A percentile compares a stretch with the other conserved stretches of the same genome.
phyloP scores from a whole-genome alignment of 2,797 vertebrate genomes.

The Pseudochirops cupreus region DNA sequence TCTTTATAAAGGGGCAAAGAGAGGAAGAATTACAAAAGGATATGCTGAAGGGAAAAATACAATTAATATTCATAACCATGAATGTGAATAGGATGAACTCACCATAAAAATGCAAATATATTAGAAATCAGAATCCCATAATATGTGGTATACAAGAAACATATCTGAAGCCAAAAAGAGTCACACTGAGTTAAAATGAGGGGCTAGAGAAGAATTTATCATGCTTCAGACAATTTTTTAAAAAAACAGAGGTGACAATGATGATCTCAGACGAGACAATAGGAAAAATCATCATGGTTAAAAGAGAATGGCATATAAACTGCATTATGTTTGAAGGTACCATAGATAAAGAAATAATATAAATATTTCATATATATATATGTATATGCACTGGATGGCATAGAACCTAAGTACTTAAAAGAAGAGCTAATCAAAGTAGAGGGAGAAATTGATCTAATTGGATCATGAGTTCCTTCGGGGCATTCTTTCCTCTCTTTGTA shows the following conservation, averaged over 20 bases:
- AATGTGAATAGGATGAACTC: background rate
- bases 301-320: background rate
- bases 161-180: background rate
- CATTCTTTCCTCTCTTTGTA: background rate
- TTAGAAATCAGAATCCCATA: background rate
- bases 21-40: background rate
- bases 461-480: background rate
- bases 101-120: background rate
- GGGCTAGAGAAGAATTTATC: background rate
- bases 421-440: background rate
- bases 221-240: background rate
- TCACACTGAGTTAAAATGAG: background rate
- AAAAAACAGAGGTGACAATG: background rate
- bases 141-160: background rate
- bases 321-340: background rate
- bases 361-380: background rate
- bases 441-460: background rate
- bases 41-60: background rate
- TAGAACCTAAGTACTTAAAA: background rate
- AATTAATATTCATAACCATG: background rate
- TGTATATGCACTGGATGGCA: background rate
- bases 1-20: background rate
- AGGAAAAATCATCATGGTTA: background rate
- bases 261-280: background rate
- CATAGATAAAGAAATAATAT: background rate